phyloP scores from a whole-genome alignment of 2,797 vertebrate species.

The Parauchenoglanis ngamensis region DNA sequence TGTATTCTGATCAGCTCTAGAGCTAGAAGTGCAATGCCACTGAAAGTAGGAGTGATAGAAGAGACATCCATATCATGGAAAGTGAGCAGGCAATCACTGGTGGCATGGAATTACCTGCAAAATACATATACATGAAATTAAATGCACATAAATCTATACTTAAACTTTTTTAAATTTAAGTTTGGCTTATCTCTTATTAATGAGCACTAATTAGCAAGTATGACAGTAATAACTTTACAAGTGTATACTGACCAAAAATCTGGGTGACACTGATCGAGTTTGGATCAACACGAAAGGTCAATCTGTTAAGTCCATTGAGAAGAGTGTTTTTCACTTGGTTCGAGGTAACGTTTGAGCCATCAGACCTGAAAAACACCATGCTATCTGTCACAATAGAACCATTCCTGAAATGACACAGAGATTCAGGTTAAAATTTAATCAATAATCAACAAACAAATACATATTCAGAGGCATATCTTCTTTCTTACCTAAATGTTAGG shows the following conservation, averaged over 20 bases:
- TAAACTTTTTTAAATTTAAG: no score
- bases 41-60: conserved; percentile 23
- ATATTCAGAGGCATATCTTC: no score
- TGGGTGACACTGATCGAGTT: background rate
- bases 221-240: background rate
- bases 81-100: background rate
- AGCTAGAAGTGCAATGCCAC: background rate
- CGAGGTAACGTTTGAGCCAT: background rate
- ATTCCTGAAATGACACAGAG: background rate
- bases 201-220: background rate
- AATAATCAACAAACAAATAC: background rate
- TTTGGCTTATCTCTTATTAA: no score
- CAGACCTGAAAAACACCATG: background rate
- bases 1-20: background rate
- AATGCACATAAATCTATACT: background rate
- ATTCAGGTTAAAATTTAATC: background rate
- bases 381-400: background rate
- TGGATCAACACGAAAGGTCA: background rate
- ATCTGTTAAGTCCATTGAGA: background rate
- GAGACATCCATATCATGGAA: conserved; percentile 6
- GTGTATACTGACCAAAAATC: background rate
- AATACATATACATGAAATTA: background rate
- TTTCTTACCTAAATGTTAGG: no score
- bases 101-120: conserved; percentile 23
- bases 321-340: background rate